A percentile compares a stretch with the other conserved stretches of the same genome.
phyloP scores from a whole-genome alignment of 2,797 vertebrate genomes.

The Protosalanx chinensis region DNA sequence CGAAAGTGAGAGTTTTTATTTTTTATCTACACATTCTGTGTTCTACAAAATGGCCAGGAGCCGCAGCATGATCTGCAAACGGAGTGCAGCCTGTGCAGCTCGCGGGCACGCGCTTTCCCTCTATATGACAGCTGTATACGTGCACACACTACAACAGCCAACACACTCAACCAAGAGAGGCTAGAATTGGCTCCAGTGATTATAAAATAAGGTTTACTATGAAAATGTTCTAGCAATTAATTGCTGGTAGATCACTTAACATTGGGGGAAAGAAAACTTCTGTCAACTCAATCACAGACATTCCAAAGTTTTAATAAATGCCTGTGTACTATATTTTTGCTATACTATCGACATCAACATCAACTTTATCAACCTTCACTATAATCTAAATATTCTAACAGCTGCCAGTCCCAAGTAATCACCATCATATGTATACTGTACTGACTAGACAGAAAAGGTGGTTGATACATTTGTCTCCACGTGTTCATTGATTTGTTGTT shows the following conservation, averaged over 20 bases:
- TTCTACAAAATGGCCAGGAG: conserved; percentile 64
- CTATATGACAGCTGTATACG: conserved; percentile 67
- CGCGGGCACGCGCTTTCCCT: conserved; percentile 52
- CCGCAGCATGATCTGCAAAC: conserved; percentile 57
- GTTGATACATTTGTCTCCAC: not conserved
- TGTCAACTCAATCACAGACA: not conserved
- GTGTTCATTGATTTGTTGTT: not conserved
- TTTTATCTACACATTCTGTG: conserved; percentile 63
- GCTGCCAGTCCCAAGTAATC: no score
- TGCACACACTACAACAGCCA: conserved; percentile 39
- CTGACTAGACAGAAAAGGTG: not conserved
- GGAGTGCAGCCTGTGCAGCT: conserved; percentile 28
- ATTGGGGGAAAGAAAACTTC: not conserved
- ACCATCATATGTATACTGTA: not conserved
- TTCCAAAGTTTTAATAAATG: no score
- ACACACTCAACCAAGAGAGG: not conserved
- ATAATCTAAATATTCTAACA: no score
- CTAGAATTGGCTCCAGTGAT: not conserved
- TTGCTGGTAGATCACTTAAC: not conserved
- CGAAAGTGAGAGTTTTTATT: conserved; percentile 20
- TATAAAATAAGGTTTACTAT: not conserved
- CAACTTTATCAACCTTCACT: not conserved
- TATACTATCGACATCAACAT: not conserved
- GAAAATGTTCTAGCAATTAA: not conserved
- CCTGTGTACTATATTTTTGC: no score